These are phyloP conservation scores for Vidua chalybeata DNA, from an alignment of 2,113 vertebrate species.

Conservation along the genomic window DNA sequence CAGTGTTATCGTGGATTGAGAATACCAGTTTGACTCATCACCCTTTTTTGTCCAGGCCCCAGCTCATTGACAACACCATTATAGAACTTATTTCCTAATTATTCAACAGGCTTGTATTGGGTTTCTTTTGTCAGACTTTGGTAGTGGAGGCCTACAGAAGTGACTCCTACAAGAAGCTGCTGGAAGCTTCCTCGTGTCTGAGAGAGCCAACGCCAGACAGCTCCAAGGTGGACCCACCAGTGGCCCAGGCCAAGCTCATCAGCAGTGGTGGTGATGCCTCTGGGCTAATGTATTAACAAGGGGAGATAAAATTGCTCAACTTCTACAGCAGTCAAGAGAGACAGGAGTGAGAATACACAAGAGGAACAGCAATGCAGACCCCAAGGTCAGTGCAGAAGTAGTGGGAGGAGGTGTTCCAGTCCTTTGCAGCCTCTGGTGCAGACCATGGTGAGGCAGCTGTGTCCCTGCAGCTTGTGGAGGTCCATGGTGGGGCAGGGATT, in stretches of 20 bases:
- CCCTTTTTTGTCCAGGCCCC: background rate
- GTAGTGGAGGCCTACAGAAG: background rate
- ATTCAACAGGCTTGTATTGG: background rate
- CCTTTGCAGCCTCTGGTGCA: background rate
- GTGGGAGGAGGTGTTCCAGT: no score
- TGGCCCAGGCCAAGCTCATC: background rate
- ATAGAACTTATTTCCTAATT: background rate
- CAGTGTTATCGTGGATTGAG: background rate
- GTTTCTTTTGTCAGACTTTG: background rate
- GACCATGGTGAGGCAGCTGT: background rate
- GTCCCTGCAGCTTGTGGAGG: background rate
- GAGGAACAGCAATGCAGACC: background rate
- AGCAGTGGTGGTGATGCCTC: fast-evolving
- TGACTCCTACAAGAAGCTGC: background rate
- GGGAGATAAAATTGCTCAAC: background rate
- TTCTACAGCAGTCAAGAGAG: background rate
- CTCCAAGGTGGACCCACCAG: background rate
- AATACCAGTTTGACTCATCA: background rate
- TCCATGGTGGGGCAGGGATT: no score
- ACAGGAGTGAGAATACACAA: background rate
- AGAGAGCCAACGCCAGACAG: background rate
- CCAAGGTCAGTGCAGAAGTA: background rate
- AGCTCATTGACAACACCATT: background rate
- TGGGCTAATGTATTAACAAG: background rate
- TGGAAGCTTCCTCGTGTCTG: background rate